Percentiles rank a stretch among this genome's conserved stretches.
These are phyloP conservation scores for Kobus ellipsiprymnus DNA, from an alignment of 2,113 vertebrate species.

Conservation along the genomic window DNA sequence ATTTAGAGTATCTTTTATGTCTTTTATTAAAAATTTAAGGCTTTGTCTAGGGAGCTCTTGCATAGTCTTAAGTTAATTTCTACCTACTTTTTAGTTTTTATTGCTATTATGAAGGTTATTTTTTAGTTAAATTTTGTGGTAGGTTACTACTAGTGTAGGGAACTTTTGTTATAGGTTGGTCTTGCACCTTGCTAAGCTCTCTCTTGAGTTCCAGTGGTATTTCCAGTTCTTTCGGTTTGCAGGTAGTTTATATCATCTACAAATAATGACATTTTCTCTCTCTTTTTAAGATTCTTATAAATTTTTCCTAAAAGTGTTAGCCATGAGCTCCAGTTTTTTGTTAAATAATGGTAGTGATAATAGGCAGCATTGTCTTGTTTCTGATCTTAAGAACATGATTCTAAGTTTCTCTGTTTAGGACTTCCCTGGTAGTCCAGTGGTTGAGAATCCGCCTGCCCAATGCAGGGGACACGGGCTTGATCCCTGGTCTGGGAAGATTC, in stretches of 20 bases:
- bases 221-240: background rate
- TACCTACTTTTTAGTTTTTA: background rate
- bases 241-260: background rate
- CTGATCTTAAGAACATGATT: background rate
- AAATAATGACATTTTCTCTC: background rate
- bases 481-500: background rate
- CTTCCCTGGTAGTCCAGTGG: background rate
- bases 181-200: background rate
- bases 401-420: background rate
- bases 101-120: background rate
- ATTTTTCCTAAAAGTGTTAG: background rate
- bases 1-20: background rate
- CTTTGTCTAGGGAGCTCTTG: background rate
- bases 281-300: background rate
- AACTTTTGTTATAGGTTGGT: background rate
- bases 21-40: background rate
- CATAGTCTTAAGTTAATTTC: background rate
- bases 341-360: background rate
- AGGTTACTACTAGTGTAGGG: background rate
- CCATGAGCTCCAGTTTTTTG: background rate
- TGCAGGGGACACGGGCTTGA: background rate
- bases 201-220: background rate
- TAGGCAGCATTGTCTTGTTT: background rate
- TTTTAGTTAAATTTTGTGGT: background rate
- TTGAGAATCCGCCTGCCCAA: background rate